Conservation (phyloP, 92 coral and sea anemone genomes). For the Phymanthus crucifer region DNA sequence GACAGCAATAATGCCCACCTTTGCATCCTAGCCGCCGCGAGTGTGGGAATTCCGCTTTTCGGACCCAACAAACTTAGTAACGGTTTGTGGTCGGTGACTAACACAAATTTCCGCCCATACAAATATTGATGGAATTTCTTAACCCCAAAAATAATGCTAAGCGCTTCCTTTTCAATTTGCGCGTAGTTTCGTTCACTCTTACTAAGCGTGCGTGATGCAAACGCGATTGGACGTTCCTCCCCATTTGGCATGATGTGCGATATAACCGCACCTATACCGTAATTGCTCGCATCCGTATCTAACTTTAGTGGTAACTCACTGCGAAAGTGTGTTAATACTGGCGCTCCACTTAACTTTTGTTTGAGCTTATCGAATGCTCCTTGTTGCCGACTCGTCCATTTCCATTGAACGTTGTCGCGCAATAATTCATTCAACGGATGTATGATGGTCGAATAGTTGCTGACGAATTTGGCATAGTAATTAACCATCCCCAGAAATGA, state of each 20-base stretch:
- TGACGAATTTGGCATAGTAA: constrained; percentile 44
- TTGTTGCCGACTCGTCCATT: constrained; percentile 25
- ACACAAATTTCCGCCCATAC: no score
- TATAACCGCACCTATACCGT: constrained; percentile 47
- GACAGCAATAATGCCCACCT: no score
- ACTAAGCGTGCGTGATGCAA: constrained; percentile 48
- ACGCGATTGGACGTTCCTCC: constrained; percentile 51
- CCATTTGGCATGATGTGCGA: constrained; percentile 47
- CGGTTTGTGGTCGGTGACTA: no score
- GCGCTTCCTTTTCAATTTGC: constrained; percentile 53
- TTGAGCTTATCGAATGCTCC: constrained; percentile 33
- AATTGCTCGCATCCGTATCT: constrained; percentile 42
- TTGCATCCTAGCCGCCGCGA: no score
- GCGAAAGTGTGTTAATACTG: constrained; percentile 36
- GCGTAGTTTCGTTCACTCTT: constrained; percentile 21
- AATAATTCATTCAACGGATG: constrained; percentile 52
- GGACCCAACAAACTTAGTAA: no score
- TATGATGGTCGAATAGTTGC: constrained; percentile 43
- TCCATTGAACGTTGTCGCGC: constrained; percentile 36
- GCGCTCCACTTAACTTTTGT: constrained; percentile 32
- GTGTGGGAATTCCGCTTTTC: no score
- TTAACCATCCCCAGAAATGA: constrained; percentile 46
- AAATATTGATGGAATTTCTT: no score
- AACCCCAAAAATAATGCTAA: no score
- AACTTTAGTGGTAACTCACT: constrained; percentile 29